Base-by-base conservation (phyloP, 2,797 vertebrate species). In the Xyrichtys novacula region DNA sequence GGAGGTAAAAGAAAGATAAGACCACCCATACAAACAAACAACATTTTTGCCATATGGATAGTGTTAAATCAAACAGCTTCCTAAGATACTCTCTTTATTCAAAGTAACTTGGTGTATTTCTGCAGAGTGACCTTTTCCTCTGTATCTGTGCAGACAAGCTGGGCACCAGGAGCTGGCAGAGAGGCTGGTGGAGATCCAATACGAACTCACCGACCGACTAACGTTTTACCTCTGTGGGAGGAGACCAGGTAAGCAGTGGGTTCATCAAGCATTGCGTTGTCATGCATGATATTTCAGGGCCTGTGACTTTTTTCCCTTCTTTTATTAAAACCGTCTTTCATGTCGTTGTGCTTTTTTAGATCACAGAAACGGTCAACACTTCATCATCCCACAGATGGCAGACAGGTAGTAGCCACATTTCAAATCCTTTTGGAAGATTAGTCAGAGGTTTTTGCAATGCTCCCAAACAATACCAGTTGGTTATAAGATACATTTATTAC, bases 331-430 rank as follows among this genome's bases (percentile, higher is more conserved):
- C 38, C n/a, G n/a, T n/a, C 7, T 40, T 10, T 50, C 5, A 19
- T 55, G 3, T 19, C 5, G 5, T 64, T 47, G 15, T 66, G n/a
- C 7, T 73, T 39, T 88, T 63, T 34, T 84, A 99, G 97, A 99
- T 94, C 97, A 99, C 89, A 98, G 95, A 93, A 97, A 94, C 1
- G 96, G 97, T 64, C 97, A 99, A 71, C 97, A 99, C 91, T 99
- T 99, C 88, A 96, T 99, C 83, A 97, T 99, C 89, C 98, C 97
- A 84, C 97, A 99, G 80, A 98, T 98, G 95, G 97, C 97, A 85
- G 98, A 99, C 94, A 99, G 98, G 98, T 99, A 95, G 94, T 91
- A 47, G n/a, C 25, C 58, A 20, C 58, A 7, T 46, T 47, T 29
- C 23, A 38, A 16, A 7, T 42, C 5, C 15, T 31, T 32, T 8